Base-by-base conservation (phyloP, 64 coral and sea anemone genomes). In the Montipora efflorescens region DNA sequence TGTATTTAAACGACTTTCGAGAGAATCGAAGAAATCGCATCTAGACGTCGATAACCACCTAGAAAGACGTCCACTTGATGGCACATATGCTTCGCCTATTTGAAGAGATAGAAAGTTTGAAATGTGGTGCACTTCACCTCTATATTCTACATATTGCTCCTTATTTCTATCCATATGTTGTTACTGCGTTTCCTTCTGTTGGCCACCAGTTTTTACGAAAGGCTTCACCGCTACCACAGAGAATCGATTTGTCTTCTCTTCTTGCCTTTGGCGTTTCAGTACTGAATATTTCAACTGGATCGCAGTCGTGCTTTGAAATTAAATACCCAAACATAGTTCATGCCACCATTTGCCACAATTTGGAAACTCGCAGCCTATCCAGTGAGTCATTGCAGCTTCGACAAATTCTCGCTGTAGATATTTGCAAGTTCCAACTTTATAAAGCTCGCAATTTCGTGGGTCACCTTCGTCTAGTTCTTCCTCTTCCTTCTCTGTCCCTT, bases 1-100 rank as follows among this genome's bases (percentile, higher is more conserved):
- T 12, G 79, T 50, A 81, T 81, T 81, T 18, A 81, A 81, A n/a
- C n/a, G 36, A 49, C 79, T 81, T 51, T 81, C 36, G n/a, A 81
- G 49, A 3, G 67, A 69, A 20, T 69, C 67, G n/a, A 21, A 69
- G 5, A 69, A 69, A 20, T 69, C 67, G 13, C 67, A 69, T 69
- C 67, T 69, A 69, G 67, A 69, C 5, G 67, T 18, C 67, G 67
- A 69, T 18, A 14, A 49, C 79, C 58, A 81, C 7, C 79, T 81
- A 21, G 48, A 81, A 21, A 81, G 79, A 47, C 79, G 36, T 81
- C 79, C 79, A 81, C 79, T 81, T 47, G 79, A 21, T 47, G 79
- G 79, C 47, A 81, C 13, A 81, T 81, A 81, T n/a, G 79, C 79
- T 81, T 69, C 21, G 7, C 67, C 67, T 18, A 69, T 69, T 69